These are phyloP conservation scores for Cremastobaeus sp. DNA, from an alignment of 2,888 invertebrate species.

Conservation along the genomic window DNA sequence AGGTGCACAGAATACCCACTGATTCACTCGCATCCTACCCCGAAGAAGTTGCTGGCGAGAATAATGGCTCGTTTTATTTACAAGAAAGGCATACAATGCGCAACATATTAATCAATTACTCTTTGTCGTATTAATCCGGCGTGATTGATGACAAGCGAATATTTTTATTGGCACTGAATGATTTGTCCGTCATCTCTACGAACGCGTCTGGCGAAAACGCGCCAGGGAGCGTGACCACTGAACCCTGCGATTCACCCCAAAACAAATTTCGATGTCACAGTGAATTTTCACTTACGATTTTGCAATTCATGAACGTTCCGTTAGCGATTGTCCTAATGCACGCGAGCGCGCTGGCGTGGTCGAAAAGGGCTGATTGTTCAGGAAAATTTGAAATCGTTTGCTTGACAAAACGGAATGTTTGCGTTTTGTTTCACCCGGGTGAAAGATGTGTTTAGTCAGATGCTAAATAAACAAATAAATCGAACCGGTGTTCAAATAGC, in stretches of 20 bases:
- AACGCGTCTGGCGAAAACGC: slow-evolving; percentile 7
- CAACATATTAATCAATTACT: slow-evolving; percentile 21
- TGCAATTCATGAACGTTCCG: slow-evolving; percentile 40
- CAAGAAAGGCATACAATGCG: slow-evolving; percentile 2
- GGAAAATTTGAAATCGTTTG: slow-evolving; percentile 8
- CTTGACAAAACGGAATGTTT: too few relatives aligned
- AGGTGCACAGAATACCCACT: too few relatives aligned
- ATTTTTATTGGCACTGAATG: slow-evolving; percentile 30
- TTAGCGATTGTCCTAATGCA: slow-evolving; percentile 27
- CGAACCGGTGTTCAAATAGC: too few relatives aligned
- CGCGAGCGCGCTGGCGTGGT: not conserved
- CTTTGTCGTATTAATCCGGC: slow-evolving; percentile 7
- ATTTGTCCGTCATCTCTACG: slow-evolving; percentile 21
- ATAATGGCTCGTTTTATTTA: not conserved
- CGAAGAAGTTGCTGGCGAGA: not conserved
- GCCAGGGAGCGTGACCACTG: slow-evolving; percentile 1
- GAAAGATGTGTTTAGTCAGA: too few relatives aligned
- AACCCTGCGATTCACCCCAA: slow-evolving; percentile 8
- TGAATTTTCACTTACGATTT: slow-evolving; percentile 30
- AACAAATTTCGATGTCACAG: slow-evolving; percentile 32
- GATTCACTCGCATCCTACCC: too few relatives aligned
- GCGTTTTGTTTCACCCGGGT: too few relatives aligned
- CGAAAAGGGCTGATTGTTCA: slow-evolving; percentile 6
- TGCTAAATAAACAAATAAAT: too few relatives aligned
- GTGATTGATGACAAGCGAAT: slow-evolving; percentile 29